Evolutionary conservation across 2,888 invertebrate species (phyloP).

Genomic region (Linnaemya tessellans): DNA sequence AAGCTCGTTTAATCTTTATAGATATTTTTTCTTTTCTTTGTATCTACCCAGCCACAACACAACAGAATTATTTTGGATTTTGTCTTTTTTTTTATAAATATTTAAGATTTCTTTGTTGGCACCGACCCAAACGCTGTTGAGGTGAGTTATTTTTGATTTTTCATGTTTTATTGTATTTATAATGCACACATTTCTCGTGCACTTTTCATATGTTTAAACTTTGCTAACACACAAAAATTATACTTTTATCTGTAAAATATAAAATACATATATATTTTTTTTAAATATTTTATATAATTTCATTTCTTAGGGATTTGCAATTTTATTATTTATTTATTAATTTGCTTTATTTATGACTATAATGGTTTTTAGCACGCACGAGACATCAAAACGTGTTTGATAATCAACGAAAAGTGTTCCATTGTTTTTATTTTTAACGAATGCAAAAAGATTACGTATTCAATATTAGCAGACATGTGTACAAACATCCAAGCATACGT

Average conservation of each 20-base stretch:
- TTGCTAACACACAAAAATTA: neutral
- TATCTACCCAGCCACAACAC: conserved; percentile 47
- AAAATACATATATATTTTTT: neutral
- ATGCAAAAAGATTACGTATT: neutral
- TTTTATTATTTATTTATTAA: neutral
- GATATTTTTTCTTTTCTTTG: neutral
- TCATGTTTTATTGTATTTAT: conserved; percentile 21
- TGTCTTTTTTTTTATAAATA: conserved; percentile 8
- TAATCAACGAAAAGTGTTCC: conserved; percentile 16
- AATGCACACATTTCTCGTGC: neutral
- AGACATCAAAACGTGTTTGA: conserved; percentile 59
- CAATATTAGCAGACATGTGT: neutral
- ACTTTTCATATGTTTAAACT: conserved; percentile 4
- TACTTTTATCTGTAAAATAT: conserved; percentile 27
- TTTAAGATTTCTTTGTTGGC: conserved; percentile 21
- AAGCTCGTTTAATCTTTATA: conserved; percentile 17
- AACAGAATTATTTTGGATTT: conserved; percentile 24
- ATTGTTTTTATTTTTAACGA: conserved; percentile 4
- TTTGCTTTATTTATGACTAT: conserved; percentile 8
- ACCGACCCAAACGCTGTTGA: conserved; percentile 35
- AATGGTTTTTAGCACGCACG: conserved; percentile 48
- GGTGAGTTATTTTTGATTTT: conserved; percentile 18
- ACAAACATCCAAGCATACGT: neutral
- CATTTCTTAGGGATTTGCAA: neutral
- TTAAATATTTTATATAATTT: neutral